Evolutionary conservation across 37 sponge, comb jelly and placozoan genomes (phyloP).

Genomic region (Agelas oroides): DNA sequence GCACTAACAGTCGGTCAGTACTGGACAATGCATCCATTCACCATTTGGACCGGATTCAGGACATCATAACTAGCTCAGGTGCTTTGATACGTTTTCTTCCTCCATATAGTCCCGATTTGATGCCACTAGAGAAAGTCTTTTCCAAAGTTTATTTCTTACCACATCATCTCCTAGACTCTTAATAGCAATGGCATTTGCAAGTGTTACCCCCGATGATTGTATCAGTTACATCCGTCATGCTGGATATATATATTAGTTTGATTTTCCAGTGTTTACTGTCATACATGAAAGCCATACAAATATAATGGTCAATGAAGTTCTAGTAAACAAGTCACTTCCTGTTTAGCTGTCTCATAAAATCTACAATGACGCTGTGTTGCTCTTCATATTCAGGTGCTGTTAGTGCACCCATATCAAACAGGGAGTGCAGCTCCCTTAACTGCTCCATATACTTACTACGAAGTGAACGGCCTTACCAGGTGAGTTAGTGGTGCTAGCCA

Average conservation of each 20-base stretch:
- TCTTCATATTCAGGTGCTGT: not conserved
- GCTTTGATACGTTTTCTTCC: too few relatives aligned
- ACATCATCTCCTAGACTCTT: not conserved
- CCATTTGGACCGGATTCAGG: too few relatives aligned
- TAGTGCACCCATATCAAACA: not conserved
- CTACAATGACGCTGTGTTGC: not conserved
- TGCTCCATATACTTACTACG: conserved; percentile 2
- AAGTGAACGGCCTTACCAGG: not conserved
- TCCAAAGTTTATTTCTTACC: too few relatives aligned
- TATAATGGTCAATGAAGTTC: not conserved
- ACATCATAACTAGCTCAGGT: too few relatives aligned
- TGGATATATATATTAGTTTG: not conserved
- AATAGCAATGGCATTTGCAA: conserved; percentile 1
- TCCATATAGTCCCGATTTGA: too few relatives aligned
- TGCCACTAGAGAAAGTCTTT: too few relatives aligned
- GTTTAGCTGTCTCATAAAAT: too few relatives aligned
- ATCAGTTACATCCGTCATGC: not conserved
- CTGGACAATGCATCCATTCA: too few relatives aligned
- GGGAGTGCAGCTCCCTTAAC: not conserved
- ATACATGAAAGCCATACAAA: too few relatives aligned
- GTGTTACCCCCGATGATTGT: not conserved
- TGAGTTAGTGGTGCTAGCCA: not conserved
- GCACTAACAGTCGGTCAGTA: too few relatives aligned
- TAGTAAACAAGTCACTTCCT: not conserved
- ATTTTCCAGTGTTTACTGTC: too few relatives aligned